A percentile compares a stretch with the other conserved stretches of the same genome.
Conservation (phyloP, 2,888 invertebrate genomes). For the Luffia ferchaultella region DNA sequence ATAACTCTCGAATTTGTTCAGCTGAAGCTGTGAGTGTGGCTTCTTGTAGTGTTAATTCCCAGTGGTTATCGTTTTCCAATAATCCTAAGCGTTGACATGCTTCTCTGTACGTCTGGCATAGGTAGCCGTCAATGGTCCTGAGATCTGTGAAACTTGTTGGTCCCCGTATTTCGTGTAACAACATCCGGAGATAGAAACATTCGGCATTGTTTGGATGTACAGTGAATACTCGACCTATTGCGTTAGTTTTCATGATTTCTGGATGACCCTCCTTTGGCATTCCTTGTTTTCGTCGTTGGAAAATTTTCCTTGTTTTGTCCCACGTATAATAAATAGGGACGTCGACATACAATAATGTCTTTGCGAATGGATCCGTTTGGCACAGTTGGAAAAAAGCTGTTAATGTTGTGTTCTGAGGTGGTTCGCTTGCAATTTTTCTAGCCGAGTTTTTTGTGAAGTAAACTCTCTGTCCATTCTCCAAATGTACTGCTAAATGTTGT, state of each 20-base stretch:
- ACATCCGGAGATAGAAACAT: conserved; percentile 3
- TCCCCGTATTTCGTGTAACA: background rate
- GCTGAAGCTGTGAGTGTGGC: too few relatives aligned
- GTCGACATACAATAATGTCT: background rate
- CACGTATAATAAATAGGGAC: background rate
- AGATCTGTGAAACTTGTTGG: conserved; percentile 3
- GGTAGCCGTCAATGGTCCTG: too few relatives aligned
- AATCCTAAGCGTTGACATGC: too few relatives aligned
- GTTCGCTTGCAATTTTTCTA: background rate
- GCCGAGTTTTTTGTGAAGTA: background rate
- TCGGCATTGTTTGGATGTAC: background rate
- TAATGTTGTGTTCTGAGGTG: background rate
- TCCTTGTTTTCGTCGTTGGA: background rate
- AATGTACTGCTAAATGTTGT: background rate
- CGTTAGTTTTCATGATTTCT: background rate
- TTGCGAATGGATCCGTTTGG: background rate
- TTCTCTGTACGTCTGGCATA: too few relatives aligned
- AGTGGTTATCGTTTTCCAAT: too few relatives aligned
- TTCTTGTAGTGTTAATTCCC: too few relatives aligned
- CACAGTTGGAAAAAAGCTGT: background rate
- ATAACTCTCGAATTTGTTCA: too few relatives aligned
- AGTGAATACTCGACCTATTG: background rate
- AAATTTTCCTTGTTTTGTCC: background rate
- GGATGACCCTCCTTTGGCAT: background rate
- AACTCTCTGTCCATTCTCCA: background rate